phyloP scores from a whole-genome alignment of 2,888 invertebrate genomes.

The Cheilosia urbana region DNA sequence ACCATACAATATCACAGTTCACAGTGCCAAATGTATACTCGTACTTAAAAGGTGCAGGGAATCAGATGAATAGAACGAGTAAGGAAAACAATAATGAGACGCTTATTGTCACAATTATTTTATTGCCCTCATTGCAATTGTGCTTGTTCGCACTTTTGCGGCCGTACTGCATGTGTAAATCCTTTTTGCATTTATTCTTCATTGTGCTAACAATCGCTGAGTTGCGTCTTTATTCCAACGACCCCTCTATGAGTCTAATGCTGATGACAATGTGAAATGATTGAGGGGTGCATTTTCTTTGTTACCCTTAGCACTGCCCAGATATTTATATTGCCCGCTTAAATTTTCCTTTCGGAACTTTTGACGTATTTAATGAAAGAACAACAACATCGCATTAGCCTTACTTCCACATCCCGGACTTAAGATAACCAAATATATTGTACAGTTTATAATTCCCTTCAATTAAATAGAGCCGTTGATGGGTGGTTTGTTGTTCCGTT shows the following conservation, averaged over 20 bases:
- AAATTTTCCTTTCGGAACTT: constrained; percentile 57
- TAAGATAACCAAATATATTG: constrained; percentile 69
- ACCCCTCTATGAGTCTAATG: constrained; percentile 54
- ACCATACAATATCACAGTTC: constrained; percentile 28
- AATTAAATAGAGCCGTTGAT: constrained; percentile 70
- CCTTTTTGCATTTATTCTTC: constrained; percentile 71
- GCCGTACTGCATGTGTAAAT: constrained; percentile 73
- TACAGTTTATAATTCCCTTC: constrained; percentile 72
- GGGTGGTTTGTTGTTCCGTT: constrained; percentile 74
- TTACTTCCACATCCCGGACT: constrained; percentile 61
- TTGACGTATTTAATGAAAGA: constrained; percentile 75
- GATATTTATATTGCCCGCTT: constrained; percentile 51
- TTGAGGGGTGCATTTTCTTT: constrained; percentile 63
- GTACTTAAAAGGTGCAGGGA: constrained; percentile 62
- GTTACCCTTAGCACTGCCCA: constrained; percentile 40
- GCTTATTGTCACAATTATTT: constrained; percentile 84
- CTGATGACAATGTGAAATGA: constrained; percentile 31
- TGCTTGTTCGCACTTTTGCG: constrained; percentile 71
- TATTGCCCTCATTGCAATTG: constrained; percentile 77
- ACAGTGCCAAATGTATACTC: constrained; percentile 47
- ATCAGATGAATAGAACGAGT: constrained; percentile 53
- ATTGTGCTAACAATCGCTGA: constrained; percentile 57
- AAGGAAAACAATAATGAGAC: constrained; percentile 82
- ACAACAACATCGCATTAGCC: constrained; percentile 75
- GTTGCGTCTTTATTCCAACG: constrained; percentile 43